Percentiles rank a stretch among this genome's conserved stretches.
These are phyloP conservation scores for Callorhinus ursinus DNA, from an alignment of 2,113 vertebrate species.

Conservation along the genomic window DNA sequence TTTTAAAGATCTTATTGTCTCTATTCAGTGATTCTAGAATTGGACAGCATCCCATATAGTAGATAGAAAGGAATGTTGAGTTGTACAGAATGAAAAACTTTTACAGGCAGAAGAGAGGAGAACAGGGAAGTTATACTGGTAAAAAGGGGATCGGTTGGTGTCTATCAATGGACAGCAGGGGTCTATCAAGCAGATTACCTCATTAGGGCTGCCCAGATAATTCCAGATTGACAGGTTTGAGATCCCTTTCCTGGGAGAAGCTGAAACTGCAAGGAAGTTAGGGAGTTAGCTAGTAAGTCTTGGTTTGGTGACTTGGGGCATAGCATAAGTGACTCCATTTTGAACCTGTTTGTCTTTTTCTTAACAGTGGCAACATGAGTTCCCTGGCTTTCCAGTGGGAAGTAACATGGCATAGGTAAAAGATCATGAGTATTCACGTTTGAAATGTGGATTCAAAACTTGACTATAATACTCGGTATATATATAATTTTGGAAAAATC, in stretches of 20 bases:
- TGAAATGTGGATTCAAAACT: not conserved
- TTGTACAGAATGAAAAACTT: not conserved
- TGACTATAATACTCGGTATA: not conserved
- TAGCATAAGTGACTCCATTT: not conserved
- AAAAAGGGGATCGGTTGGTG: not conserved
- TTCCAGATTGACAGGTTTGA: not conserved
- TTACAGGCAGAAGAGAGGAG: not conserved
- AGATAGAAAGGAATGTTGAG: not conserved
- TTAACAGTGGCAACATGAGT: not conserved
- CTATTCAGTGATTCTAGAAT: not conserved
- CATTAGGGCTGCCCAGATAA: not conserved
- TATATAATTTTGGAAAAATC: not conserved
- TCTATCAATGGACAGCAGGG: not conserved
- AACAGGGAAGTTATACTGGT: not conserved
- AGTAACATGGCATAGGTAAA: not conserved
- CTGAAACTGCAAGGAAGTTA: not conserved
- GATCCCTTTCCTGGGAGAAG: not conserved
- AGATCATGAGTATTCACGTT: not conserved
- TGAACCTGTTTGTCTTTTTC: not conserved
- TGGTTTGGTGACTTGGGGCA: not conserved
- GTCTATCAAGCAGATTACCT: not conserved
- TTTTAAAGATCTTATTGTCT: not conserved
- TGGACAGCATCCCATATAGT: not conserved
- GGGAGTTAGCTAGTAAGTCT: not conserved
- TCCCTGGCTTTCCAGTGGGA: not conserved